Base-by-base conservation (phyloP, 2,113 vertebrate species). In the Ploceus nigricollis region DNA sequence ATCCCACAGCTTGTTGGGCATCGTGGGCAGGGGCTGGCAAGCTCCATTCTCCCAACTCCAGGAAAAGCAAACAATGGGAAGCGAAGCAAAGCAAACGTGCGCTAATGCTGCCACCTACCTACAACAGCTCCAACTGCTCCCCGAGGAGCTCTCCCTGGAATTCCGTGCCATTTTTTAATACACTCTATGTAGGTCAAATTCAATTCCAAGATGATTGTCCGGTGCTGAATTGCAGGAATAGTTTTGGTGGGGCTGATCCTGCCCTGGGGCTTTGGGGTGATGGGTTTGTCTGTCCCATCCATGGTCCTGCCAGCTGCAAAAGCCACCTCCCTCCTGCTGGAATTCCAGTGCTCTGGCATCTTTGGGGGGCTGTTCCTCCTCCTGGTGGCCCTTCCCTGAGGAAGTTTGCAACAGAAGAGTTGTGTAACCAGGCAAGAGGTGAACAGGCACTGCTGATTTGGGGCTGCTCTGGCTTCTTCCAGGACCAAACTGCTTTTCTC, bases 51-150 rank as follows among this genome's bases (percentile, higher is more conserved):
- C 64, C 20, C 28, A 20, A 0, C 65, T 65, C 45, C 68, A 10
- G 50, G 18, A n/a, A 57, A 31, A 75, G 16, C 84, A 48, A 44
- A 94, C 95, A 94, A 93, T 91, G 30, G 93, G 51, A 84, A 47
- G 44, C 4, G 51, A 84, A 47, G 44, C 4, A 1, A 63, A 85
- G 65, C 44, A 58, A 89, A 64, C 0, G 9, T 33, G 86, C 48
- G 73, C 39, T 71, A 2, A 53, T 97, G 95, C 96, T 97, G 96
- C 97, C 97, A 91, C 61, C 96, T 97, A 93, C 44, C 87, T 94
- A 9, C 35, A 22, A 42, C 10, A 35, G 16, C 71, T 81, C 27
- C 10, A 71, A 42, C 25, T 91, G 95, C 96, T 94, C 58, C 4
- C 50, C 12, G 14, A 19, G 25, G 76, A 42, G 48, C 31, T 47